Base-by-base conservation (phyloP, 1,140 invertebrate species). In the Onthophagus taurus region DNA sequence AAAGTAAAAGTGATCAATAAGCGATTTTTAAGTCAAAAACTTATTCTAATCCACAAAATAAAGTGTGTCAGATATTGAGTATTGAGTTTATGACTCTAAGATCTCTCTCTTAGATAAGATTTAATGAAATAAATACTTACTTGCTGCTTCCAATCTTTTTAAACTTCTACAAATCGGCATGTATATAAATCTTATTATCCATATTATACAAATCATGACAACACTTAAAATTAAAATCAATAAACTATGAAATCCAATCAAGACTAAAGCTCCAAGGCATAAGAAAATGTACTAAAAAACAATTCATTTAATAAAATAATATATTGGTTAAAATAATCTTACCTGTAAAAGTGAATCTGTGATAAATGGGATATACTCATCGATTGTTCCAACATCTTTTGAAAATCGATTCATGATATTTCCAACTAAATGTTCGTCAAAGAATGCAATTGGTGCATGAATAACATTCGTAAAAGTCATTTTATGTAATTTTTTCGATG, bases 381-480 rank as follows among this genome's bases (percentile, higher is more conserved):
- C 78, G 51, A 76, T 68, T 21, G 67, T 64, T 2, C 72, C 75
- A 39, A 76, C 59, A 61, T 80, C 80, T 58, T 73, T 75, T 2
- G 75, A 72, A 60, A 78, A 80, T 35, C 76, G 51, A 47, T 80
- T 80, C 35, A 81, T 55, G 39, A 78, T 69, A 34, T 72, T 52
- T 21, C 58, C 71, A 62, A 57, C 33, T 45, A 61, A 57, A 42
- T 57, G 41, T 4, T 66, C 73, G 51, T 85, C 76, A 61, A 85
- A 84, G 61, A 84, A 85, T 16, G 60, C 57, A 47, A 83, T 75
- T 0, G 75, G 70, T 1, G 77, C 74, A 42, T 72, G 61, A 1
- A 83, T 60, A 14, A 85, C 54, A 24, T 64, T 67, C 0, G 63
- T 51, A 47, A 82, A 79, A 74, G 84, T 81, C 3, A 52, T 61